Evolutionary conservation across 2,797 vertebrate genomes (phyloP), one percentile per base, ranked within the genome.

Genomic region (Philypnodon macrostomus): DNA sequence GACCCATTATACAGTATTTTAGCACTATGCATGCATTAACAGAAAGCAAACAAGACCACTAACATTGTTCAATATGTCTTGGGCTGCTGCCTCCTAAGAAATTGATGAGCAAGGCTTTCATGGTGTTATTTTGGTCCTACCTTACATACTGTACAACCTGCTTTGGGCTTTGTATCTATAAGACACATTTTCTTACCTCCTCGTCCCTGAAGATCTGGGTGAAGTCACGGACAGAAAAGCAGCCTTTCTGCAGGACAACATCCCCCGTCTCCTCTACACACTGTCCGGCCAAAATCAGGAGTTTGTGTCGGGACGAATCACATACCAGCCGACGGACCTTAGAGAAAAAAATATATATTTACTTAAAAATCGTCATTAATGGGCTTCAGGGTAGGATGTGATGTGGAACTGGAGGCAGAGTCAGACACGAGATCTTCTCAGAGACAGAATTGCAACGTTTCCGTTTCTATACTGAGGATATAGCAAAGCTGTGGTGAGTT

Each of bases 211-310:
- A 90, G 58, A 95, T 90, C 65, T 93, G 91, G 59, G 93, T 79
- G 33, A 98, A 86, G 36, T 97, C 91, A 13, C 73, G 67, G 13
- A 91, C 57, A 0, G 92, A 93, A 73, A 98, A 98, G 45, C 81
- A 80, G 34, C 94, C 94, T 0, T 70, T 91, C 79, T 96, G 95
- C 2, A 98, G 70, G 39, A 97, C 89, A 18, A 98, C 80, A 70
- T 96, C 93, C 15, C 95, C 94, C 0, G 88, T 89, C 24, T 80
- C 85, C 70, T 95, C 95, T 17, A 94, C 79, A 24, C 90, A 93
- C 52, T 92, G 94, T 34, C 96, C 94, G 0, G 91, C 90, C 0
- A 98, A 88, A 53, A 98, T 86, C 77, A 98, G 66, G 66, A 98
- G 88, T 56, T 98, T 98, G 73, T 95, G 90, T 33, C 74, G 83